Evolutionary conservation across 2,113 vertebrate species (phyloP), one percentile per base, ranked within the genome.

Genomic region (Pterocles burchelli): DNA sequence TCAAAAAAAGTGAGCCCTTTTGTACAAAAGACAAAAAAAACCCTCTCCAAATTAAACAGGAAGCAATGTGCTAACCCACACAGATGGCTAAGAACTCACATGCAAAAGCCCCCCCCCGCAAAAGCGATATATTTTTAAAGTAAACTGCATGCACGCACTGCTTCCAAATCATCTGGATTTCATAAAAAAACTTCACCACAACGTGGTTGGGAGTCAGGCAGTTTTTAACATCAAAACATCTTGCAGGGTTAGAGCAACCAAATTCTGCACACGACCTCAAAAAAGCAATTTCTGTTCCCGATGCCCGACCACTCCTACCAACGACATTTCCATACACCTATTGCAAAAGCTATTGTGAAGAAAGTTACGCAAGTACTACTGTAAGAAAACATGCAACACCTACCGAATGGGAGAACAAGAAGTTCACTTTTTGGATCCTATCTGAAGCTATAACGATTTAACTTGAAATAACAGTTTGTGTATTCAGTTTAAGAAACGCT

Each of bases 81-180:
- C 95, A 97, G 97, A 97, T 91, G 91, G 96, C 93, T 59, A 94
- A 96, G 70, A 85, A 97, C 91, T 80, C 93, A 95, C 87, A 92
- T 78, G 87, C 11, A 0, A 94, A 95, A 73, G 76, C 70, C 83
- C 85, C 91, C 93, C 41, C 41, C n/a, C n/a, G n/a, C 68, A 90
- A 96, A 93, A 93, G 91, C 68, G 87, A 85, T 83, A 89, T 97
- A 96, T 97, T 97, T 94, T 93, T 89, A 93, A 94, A 97, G 96
- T 88, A 90, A 97, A 95, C 96, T 80, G 89, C 92, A 93, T 85
- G 80, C 91, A 88, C 95, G 92, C 33, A 24, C 76, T 58, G 90
- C 93, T 94, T 97, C 97, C 97, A 96, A 93, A 94, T 97, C 98
- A 97, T 98, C 97, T 98, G 98, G 98, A 96, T 97, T 97, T 97